Evolutionary conservation across 2,113 vertebrate genomes (phyloP).

Genomic region (Corvus moneduloides): DNA sequence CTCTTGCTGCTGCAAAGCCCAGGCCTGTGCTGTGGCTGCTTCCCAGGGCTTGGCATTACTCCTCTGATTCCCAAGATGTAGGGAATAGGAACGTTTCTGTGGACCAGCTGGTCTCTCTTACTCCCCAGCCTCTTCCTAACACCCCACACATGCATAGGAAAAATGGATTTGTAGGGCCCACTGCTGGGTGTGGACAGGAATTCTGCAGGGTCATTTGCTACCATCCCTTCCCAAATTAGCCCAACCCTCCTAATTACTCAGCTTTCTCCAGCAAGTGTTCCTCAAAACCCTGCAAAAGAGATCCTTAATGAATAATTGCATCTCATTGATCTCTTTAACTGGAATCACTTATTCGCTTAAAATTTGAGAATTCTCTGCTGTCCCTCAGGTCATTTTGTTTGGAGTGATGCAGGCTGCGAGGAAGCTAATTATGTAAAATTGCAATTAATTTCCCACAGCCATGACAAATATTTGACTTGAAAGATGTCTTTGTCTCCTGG

Average conservation of each 20-base stretch:
- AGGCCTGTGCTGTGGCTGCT: not conserved
- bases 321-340: constrained; percentile 43
- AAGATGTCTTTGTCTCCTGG: not conserved
- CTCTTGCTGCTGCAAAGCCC: not conserved
- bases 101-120: not conserved
- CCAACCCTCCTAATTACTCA: not conserved
- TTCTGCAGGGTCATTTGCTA: not conserved
- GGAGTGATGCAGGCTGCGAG: not conserved
- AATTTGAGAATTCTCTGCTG: not conserved
- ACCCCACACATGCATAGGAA: accelerated
- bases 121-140: not conserved
- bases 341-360: constrained; percentile 29
- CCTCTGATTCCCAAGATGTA: not conserved
- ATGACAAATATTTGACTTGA: constrained; percentile 33
- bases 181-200: not conserved
- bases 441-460: constrained; percentile 46
- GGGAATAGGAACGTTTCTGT: not conserved
- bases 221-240: not conserved
- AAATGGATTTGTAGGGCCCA: not conserved
- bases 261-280: not conserved
- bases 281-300: not conserved
- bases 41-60: not conserved
- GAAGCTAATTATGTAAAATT: constrained; percentile 41
- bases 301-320: constrained; percentile 26
- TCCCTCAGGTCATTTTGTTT: constrained; percentile 55